phyloP scores from a whole-genome alignment of 2,797 vertebrate species.

The Gymnodraco acuticeps region DNA sequence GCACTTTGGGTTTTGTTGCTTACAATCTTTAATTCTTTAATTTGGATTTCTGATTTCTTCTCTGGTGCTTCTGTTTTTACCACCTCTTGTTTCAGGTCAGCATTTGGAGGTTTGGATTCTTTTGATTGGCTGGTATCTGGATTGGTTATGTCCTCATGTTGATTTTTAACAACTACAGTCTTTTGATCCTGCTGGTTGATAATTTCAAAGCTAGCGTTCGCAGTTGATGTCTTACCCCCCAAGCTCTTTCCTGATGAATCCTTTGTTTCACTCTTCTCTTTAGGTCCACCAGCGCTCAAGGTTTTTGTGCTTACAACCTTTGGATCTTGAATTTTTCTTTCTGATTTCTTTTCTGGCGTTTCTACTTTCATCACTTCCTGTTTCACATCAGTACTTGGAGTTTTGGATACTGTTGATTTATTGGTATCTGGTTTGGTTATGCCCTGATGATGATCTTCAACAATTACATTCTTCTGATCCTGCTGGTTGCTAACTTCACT shows the following conservation, averaged over 20 bases:
- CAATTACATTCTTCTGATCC: background rate
- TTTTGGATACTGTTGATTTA: background rate
- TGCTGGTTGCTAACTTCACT: no score
- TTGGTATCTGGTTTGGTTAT: slow-evolving; percentile 1
- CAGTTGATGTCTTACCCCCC: background rate
- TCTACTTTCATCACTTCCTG: background rate
- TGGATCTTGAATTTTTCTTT: slow-evolving; percentile 10
- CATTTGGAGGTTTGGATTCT: background rate
- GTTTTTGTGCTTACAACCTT: background rate
- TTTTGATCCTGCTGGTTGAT: background rate
- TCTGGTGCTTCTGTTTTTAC: background rate
- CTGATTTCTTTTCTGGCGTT: background rate
- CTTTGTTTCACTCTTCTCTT: background rate
- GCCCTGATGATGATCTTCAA: background rate
- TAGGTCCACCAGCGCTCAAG: background rate
- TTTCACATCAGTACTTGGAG: background rate
- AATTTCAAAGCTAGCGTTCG: no score
- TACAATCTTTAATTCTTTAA: background rate
- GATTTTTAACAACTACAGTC: background rate
- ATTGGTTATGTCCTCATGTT: slow-evolving; percentile 1
- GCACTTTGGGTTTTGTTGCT: background rate
- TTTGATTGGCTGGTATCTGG: background rate
- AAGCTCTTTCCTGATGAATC: background rate
- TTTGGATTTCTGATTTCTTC: background rate
- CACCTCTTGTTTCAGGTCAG: background rate